Percentiles rank a stretch among this genome's conserved stretches.
phyloP scores from a whole-genome alignment of 2,797 vertebrate species.

The Chloroceryle amazona region DNA sequence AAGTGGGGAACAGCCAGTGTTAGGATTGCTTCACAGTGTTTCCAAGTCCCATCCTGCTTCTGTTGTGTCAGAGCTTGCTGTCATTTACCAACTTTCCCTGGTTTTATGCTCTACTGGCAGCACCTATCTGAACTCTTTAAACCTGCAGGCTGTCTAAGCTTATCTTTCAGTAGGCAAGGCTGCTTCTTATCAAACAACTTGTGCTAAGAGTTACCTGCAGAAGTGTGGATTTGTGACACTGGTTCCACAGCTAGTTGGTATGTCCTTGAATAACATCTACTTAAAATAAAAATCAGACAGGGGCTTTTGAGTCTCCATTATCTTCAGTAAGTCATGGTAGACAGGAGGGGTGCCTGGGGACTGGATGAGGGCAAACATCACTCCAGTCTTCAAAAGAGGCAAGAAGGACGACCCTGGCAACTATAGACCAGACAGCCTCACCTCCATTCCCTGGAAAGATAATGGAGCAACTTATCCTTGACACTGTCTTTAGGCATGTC shows the following conservation, averaged over 20 bases:
- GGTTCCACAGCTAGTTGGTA: neutral
- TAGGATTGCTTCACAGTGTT: rapidly evolving
- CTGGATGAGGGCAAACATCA: no score
- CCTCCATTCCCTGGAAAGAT: no score
- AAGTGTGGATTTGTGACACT: neutral
- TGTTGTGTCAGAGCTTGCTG: neutral
- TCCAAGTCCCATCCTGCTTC: neutral
- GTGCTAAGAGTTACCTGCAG: neutral
- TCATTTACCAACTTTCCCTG: neutral
- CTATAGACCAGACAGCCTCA: no score
- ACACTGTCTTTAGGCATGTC: no score
- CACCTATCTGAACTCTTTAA: neutral
- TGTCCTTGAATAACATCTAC: neutral
- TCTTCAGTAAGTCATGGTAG: no score
- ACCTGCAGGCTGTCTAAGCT: neutral
- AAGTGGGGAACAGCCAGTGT: neutral
- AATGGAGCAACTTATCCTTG: no score
- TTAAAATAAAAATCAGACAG: neutral
- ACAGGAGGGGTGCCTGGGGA: no score
- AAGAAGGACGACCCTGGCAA: no score
- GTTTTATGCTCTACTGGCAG: neutral
- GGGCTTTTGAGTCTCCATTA: neutral
- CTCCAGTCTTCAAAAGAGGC: no score
- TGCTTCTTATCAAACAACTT: neutral
- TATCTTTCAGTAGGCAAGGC: neutral